phyloP scores from a whole-genome alignment of 1,140 invertebrate species.

The Drosophila subobscura region DNA sequence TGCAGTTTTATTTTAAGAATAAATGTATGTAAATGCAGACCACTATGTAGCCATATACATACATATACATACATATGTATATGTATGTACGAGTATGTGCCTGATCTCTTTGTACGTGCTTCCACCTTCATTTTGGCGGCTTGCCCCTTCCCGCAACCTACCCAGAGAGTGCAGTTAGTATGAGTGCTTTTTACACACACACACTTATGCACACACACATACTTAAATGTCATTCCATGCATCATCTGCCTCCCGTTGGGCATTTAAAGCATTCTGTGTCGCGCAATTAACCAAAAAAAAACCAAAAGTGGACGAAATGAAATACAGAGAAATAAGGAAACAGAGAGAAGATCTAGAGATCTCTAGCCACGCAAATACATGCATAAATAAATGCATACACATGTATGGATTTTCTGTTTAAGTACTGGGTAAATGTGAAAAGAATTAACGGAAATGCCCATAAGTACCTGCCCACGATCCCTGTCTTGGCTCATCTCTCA shows the following conservation, averaged over 20 bases:
- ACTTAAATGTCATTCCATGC: slow-evolving; percentile 65
- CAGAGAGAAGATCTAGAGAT: slow-evolving; percentile 13
- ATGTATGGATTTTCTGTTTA: too few relatives aligned
- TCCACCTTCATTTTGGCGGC: slow-evolving; percentile 65
- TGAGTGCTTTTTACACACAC: slow-evolving; percentile 1
- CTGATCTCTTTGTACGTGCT: slow-evolving; percentile 59
- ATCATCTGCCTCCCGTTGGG: slow-evolving; percentile 11
- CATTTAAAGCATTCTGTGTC: slow-evolving; percentile 48
- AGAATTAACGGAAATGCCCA: too few relatives aligned
- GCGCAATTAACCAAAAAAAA: slow-evolving; percentile 68
- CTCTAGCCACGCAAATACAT: too few relatives aligned
- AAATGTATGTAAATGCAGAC: slow-evolving; percentile 41
- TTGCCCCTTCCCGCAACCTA: slow-evolving; percentile 4
- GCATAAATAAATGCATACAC: not conserved
- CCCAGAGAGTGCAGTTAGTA: not conserved
- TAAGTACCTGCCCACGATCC: too few relatives aligned
- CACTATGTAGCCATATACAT: slow-evolving; percentile 23
- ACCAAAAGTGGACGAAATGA: slow-evolving; percentile 31
- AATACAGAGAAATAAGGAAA: slow-evolving; percentile 54
- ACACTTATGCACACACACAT: slow-evolving; percentile 24
- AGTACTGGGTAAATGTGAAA: too few relatives aligned
- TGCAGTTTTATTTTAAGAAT: slow-evolving; percentile 75
- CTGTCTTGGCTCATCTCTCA: too few relatives aligned
- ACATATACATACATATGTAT: not conserved
- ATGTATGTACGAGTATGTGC: slow-evolving; percentile 1